Percentiles rank a stretch among this genome's conserved stretches.
phyloP scores from a whole-genome alignment of 2,113 vertebrate species.

The Recurvirostra avosetta region DNA sequence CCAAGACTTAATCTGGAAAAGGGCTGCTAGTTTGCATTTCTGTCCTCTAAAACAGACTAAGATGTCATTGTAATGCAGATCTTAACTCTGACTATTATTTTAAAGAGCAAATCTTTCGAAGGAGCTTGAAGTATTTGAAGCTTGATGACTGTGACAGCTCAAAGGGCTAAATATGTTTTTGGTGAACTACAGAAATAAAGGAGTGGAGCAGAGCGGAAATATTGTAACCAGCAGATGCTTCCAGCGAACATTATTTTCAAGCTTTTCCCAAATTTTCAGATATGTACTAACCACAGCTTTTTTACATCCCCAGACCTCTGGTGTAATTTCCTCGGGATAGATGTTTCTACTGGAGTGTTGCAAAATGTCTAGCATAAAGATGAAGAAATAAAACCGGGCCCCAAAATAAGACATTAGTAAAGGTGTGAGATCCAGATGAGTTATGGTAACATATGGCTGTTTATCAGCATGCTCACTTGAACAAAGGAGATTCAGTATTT shows the following conservation, averaged over 20 bases:
- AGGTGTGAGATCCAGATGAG: neutral
- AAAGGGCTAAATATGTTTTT: neutral
- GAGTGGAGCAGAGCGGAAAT: neutral
- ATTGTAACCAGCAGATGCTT: neutral
- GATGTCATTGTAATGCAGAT: neutral
- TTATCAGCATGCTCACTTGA: neutral
- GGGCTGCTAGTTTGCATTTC: neutral
- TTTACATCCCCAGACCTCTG: neutral
- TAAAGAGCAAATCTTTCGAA: neutral
- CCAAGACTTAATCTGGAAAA: neutral
- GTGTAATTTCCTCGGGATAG: neutral
- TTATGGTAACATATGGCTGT: neutral
- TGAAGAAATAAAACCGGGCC: neutral
- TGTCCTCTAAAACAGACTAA: neutral
- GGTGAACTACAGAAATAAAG: neutral
- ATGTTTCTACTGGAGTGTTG: neutral
- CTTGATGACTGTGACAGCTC: neutral
- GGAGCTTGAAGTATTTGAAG: neutral
- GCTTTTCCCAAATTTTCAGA: neutral
- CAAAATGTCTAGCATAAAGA: neutral
- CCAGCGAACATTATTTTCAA: neutral
- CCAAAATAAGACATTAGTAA: neutral
- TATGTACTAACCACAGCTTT: neutral
- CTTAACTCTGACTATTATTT: neutral
- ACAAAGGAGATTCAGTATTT: neutral